Conservation (phyloP, 2,797 vertebrate genomes). For the Sebastes minor region DNA sequence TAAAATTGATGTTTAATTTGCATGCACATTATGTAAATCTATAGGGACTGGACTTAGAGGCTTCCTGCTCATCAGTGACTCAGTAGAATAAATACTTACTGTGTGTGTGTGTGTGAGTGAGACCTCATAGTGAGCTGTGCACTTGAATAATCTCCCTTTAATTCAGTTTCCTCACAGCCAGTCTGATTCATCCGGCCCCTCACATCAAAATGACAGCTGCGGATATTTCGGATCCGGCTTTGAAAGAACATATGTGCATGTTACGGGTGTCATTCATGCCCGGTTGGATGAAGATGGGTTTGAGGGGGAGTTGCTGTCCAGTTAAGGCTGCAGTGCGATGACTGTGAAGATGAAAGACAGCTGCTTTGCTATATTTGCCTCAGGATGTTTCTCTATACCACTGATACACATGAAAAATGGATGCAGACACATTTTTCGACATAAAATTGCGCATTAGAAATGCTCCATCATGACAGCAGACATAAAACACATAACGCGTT, state of each 20-base stretch:
- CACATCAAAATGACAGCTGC: constrained; percentile 1
- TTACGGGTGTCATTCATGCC: not conserved
- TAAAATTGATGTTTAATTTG: not conserved
- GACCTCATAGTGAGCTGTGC: not conserved
- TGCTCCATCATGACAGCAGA: not conserved
- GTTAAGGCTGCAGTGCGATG: not conserved
- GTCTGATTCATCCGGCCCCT: not conserved
- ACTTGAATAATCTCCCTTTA: constrained; percentile 2
- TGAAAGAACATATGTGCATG: not conserved
- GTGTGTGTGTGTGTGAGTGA: not conserved
- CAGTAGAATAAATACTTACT: not conserved
- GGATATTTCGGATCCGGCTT: not conserved
- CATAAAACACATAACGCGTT: not conserved
- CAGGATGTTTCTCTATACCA: not conserved
- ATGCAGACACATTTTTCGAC: not conserved
- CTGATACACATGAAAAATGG: not conserved
- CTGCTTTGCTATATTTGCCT: not conserved
- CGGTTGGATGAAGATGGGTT: not conserved
- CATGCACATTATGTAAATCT: not conserved
- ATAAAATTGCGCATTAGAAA: not conserved
- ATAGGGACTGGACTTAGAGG: not conserved
- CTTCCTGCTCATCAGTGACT: not conserved
- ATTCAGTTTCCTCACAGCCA: not conserved
- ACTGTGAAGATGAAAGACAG: constrained; percentile 11
- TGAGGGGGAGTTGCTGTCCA: not conserved